Evolutionary conservation across 2,113 vertebrate species (phyloP).

Genomic region (Charina bottae): DNA sequence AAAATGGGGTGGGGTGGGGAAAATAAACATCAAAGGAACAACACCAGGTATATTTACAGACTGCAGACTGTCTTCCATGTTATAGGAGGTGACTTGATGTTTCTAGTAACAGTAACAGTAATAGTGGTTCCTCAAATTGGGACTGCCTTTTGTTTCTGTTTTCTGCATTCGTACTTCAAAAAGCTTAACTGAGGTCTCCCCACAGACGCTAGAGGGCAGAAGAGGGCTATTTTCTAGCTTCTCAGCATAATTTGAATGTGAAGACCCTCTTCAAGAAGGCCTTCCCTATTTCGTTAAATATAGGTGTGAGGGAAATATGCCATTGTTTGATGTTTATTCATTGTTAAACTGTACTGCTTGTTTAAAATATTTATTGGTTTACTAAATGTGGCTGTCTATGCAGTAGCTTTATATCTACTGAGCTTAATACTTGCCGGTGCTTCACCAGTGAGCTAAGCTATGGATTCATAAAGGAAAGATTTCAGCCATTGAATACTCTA

Average conservation of each 20-base stretch:
- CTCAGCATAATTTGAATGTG: slow-evolving; percentile 21
- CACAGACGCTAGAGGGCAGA: slow-evolving; percentile 73
- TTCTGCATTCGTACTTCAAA: background rate
- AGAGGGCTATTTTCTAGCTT: slow-evolving; percentile 60
- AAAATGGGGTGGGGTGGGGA: background rate
- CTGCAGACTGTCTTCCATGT: slow-evolving; percentile 16
- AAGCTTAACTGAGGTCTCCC: background rate
- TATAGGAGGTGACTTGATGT: slow-evolving; percentile 1
- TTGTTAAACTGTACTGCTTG: background rate
- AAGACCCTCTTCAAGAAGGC: slow-evolving; percentile 23
- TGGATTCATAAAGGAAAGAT: background rate
- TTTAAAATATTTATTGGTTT: background rate
- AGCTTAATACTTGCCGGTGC: background rate
- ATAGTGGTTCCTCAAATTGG: slow-evolving; percentile 4
- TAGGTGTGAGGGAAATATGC: background rate
- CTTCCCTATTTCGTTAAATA: background rate
- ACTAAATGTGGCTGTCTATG: background rate
- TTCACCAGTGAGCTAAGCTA: background rate
- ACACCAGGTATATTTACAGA: slow-evolving; percentile 11
- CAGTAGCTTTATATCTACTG: background rate
- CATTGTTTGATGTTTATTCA: background rate
- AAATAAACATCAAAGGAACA: slow-evolving; percentile 32
- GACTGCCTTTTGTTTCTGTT: background rate
- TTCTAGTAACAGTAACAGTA: slow-evolving; percentile 6
- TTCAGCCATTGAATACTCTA: no score